Percentiles rank a stretch among this genome's conserved stretches.
Conservation (phyloP, 37 sponge, comb jelly and placozoan species). For the Hormiphora californensis region DNA sequence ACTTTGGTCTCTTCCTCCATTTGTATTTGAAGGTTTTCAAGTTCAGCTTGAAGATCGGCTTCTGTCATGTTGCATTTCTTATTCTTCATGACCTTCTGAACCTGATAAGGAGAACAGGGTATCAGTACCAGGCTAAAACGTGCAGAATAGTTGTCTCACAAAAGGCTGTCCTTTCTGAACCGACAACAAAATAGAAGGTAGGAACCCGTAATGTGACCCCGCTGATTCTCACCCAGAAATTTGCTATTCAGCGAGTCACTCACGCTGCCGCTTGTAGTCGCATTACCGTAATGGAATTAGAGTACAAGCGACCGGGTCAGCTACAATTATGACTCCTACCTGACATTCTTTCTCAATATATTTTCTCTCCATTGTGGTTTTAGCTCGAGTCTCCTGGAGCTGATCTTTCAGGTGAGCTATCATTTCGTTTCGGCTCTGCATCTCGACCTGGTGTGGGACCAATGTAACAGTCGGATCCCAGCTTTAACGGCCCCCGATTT, state of each 20-base stretch:
- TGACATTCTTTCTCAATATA: conserved; percentile 74
- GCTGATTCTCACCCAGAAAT: too few relatives aligned
- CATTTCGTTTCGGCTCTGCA: conserved; percentile 73
- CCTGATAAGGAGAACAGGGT: not conserved
- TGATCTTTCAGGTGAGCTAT: conserved; percentile 90
- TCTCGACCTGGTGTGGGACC: not conserved
- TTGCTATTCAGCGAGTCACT: too few relatives aligned
- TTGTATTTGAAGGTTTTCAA: conserved; percentile 60
- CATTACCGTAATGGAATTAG: too few relatives aligned
- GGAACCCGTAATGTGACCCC: too few relatives aligned
- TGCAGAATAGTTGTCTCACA: too few relatives aligned
- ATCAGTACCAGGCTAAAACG: too few relatives aligned
- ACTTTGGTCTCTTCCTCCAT: conserved; percentile 75
- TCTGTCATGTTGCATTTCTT: conserved; percentile 53
- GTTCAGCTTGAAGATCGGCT: conserved; percentile 56
- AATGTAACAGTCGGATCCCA: not conserved
- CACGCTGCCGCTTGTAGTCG: too few relatives aligned
- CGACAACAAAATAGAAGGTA: too few relatives aligned
- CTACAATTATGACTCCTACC: too few relatives aligned
- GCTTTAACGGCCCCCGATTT: too few relatives aligned
- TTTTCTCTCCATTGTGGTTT: conserved; percentile 59
- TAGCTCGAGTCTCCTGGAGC: conserved; percentile 59
- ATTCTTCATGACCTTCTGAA: conserved; percentile 50
- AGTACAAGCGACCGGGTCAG: too few relatives aligned
- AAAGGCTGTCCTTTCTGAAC: too few relatives aligned